A percentile compares a stretch with the other conserved stretches of the same genome.
Evolutionary conservation across 2,797 vertebrate species (phyloP).

Genomic region (Tachyglossus aculeatus): DNA sequence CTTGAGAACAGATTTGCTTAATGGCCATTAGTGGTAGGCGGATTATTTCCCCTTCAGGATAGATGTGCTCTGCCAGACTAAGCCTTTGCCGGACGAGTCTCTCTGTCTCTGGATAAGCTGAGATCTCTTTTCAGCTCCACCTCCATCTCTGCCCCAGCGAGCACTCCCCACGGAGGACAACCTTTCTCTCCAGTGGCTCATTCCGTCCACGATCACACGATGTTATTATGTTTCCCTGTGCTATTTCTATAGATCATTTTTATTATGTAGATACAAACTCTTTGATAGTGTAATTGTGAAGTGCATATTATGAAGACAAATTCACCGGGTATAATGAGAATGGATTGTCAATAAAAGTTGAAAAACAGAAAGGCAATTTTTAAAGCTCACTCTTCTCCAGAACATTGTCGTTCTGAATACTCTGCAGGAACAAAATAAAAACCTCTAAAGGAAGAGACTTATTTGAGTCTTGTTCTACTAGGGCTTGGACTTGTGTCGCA

Average conservation of each 20-base stretch:
- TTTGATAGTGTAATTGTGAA: constrained; percentile 79
- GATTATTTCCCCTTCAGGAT: too few species aligned
- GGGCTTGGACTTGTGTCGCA: constrained; percentile 45
- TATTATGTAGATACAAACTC: constrained; percentile 75
- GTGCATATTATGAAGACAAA: constrained; percentile 78
- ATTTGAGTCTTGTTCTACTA: constrained; percentile 59
- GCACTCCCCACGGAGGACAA: constrained; percentile 30
- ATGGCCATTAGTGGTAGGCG: too few species aligned
- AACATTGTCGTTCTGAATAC: constrained; percentile 16
- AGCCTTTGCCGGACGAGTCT: neutral
- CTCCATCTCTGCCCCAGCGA: constrained; percentile 12
- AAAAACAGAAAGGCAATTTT: constrained; percentile 56
- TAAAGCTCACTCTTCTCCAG: constrained; percentile 41
- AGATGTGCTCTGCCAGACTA: constrained; percentile 14
- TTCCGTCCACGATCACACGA: constrained; percentile 68
- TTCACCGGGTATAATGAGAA: constrained; percentile 76
- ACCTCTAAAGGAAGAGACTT: constrained; percentile 32
- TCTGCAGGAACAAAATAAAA: constrained; percentile 39
- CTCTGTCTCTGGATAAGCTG: neutral
- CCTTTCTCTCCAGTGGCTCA: constrained; percentile 42
- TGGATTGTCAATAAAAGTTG: constrained; percentile 76
- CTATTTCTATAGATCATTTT: constrained; percentile 74
- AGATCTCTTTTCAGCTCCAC: constrained; percentile 8
- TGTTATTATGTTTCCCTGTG: constrained; percentile 63
- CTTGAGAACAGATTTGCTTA: too few species aligned